These are phyloP conservation scores for Megathymus violae DNA, from an alignment of 1,140 invertebrate genomes.

Conservation along the genomic window DNA sequence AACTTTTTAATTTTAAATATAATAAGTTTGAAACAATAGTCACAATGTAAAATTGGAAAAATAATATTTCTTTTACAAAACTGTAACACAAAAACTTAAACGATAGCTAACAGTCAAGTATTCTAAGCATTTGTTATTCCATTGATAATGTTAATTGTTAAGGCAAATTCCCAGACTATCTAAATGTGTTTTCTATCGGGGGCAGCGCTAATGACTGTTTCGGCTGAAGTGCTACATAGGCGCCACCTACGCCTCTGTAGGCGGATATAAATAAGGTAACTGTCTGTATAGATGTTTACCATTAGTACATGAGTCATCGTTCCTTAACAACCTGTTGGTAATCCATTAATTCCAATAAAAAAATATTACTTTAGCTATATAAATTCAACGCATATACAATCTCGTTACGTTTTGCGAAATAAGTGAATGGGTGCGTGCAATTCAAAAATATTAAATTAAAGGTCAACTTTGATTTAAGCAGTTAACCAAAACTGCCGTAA, in stretches of 20 bases:
- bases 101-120: too few species aligned
- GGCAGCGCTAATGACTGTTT: conserved; percentile 45
- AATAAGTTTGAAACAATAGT: too few species aligned
- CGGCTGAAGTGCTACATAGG: conserved; percentile 35
- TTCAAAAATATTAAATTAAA: conserved; percentile 40
- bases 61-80: too few species aligned
- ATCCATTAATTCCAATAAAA: conserved; percentile 28
- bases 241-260: conserved; percentile 38
- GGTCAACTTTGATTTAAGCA: conserved; percentile 38
- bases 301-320: conserved; percentile 37
- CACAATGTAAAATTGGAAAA: too few species aligned
- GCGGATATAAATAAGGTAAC: conserved; percentile 33
- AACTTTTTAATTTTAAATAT: too few species aligned
- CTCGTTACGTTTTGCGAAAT: conserved; percentile 9
- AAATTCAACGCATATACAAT: background rate
- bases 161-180: too few species aligned
- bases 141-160: too few species aligned
- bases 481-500: conserved; percentile 33
- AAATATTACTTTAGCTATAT: background rate
- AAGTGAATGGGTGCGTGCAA: conserved; percentile 21
- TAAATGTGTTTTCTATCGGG: conserved; percentile 43
- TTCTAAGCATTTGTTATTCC: too few species aligned
- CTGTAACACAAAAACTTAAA: too few species aligned
- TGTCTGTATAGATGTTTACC: conserved; percentile 25
- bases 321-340: conserved; percentile 27